Base-by-base conservation (phyloP, 2,113 vertebrate genomes). In the Struthio camelus region DNA sequence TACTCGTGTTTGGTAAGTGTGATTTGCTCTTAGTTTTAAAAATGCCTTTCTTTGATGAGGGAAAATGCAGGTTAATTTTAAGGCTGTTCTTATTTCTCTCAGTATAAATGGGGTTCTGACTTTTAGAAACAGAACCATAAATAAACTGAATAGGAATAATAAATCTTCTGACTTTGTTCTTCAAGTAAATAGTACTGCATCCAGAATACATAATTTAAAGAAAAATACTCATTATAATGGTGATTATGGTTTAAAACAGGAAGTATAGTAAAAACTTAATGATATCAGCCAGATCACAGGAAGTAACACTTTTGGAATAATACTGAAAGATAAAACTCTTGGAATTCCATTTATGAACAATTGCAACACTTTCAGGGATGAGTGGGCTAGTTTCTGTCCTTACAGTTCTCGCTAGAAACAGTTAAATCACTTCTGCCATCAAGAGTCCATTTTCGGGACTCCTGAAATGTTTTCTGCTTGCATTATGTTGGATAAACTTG, bases 1-100 rank as follows among this genome's bases (percentile, higher is more conserved):
- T 99, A 97, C 98, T 99, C 91, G 99, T 99, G 42, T 99, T 99
- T 97, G 99, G 99, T 99, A 98, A 98, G 99, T 97, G 75, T 64
- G 6, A 5, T 79, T 95, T 96, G 48, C 17, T 89, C 2, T 64
- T 59, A 44, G 56, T 80, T 92, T 90, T 38, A 34, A 77, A 85
- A 76, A 65, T 0, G 6, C 66, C 9, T 14, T 65, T 71, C 22
- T 72, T 54, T 77, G 23, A 80, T 20, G 66, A 58, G 50, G 62
- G 44, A 20, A 76, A 89, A 48, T 65, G n/a, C 17, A 66, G 54
- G 14, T 70, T 85, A 28, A 32, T 92, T 82, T 90, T 73, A 92
- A 79, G 23, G 15, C 61, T 92, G 1, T 51, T 84, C 36, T 54
- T 51, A 14, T 30, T 64, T 22, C 7, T 40, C 32, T 71, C n/a